Base-by-base conservation (phyloP, 2,113 vertebrate genomes). In the Odocoileus hemionus region DNA sequence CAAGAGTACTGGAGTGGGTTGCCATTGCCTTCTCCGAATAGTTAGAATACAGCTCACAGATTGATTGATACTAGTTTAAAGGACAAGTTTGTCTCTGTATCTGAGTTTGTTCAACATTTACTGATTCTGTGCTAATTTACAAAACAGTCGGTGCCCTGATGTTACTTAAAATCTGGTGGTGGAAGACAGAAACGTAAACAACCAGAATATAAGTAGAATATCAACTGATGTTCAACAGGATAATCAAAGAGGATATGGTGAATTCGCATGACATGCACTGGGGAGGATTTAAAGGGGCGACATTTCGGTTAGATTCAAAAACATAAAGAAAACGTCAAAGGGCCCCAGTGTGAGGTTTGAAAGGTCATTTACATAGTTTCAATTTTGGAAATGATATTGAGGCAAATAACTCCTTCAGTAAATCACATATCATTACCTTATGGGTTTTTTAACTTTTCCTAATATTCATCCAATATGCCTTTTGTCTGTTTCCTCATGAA, bases 351-450 rank as follows among this genome's bases (percentile, higher is more conserved):
- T n/a, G 26, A 7, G 1, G 6, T 26, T 4, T 7, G 12, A 33
- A 30, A 2, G 21, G 8, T 76, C 9, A 13, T 60, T 64, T 45
- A 70, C 5, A 91, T 1, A 57, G 19, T 54, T 55, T 50, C 33
- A 26, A 28, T 4, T 88, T 94, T 61, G 86, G 30, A 79, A 84
- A 14, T 11, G 36, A 58, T 60, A 55, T 4, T 43, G 26, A 84
- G 52, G 57, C 17, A 95, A 82, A 60, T 28, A 55, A 87, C 70
- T 84, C 5, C n/a, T 95, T 64, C 17, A 85, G 60, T 87, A 85
- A 58, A 57, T 93, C 58, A 86, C 3, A 78, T 50, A 76, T 76
- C 28, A 43, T 26, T 43, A 28, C 28, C 1, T 39, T 54, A 25
- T 43, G 33, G 33, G 9, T 4, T 86, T 67, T 64, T 10, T 7